Base-by-base conservation (phyloP, 2,797 vertebrate species). In the Pseudochaenichthys georgianus region DNA sequence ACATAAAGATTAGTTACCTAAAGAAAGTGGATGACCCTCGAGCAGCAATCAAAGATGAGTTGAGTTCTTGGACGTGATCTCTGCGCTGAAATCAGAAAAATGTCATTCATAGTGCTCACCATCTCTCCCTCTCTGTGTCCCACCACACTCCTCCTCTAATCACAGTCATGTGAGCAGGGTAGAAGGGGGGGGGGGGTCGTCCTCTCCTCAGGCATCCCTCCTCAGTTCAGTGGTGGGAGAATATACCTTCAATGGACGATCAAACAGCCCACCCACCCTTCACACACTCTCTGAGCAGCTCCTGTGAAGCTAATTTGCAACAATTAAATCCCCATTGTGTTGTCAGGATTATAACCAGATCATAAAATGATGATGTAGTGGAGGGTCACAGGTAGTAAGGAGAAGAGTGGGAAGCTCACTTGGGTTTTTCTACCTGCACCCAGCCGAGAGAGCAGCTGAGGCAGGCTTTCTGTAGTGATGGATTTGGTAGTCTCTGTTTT, bases 81-180 rank as follows among this genome's bases (percentile, higher is more conserved):
- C 66, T 60, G 63, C 34, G 5, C 13, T 2, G 42, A 68, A 70
- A 76, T 60, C 69, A 62, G 51, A 78, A 70, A 64, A 84, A 75
- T 84, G 74, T 70, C 57, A 73, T 62, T 85, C 75, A 78, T 77
- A 2, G 23, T 64, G 47, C 72, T 75, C 64, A 53, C 74, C 53
- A 78, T 75, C 46, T 77, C 77, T 72, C 76, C 15, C 78, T 57
- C 71, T 68, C 68, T 77, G 69, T 78, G 68, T 76, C 80, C 75
- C 64, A 47, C 58, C 68, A 50, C 82, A 62, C 81, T 84, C 81
- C 81, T 83, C 84, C 77, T 82, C 85, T 81, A 93, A 95, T 93
- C 93, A 3, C 79, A 85, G 88, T 95, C 95, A 95, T 95, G 95
- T 95, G 94, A 93, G 89, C 62, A 3, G 60, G 10, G 45, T 47